phyloP scores from a whole-genome alignment of 2,888 invertebrate species.

The Lepidochitona cinerea region DNA sequence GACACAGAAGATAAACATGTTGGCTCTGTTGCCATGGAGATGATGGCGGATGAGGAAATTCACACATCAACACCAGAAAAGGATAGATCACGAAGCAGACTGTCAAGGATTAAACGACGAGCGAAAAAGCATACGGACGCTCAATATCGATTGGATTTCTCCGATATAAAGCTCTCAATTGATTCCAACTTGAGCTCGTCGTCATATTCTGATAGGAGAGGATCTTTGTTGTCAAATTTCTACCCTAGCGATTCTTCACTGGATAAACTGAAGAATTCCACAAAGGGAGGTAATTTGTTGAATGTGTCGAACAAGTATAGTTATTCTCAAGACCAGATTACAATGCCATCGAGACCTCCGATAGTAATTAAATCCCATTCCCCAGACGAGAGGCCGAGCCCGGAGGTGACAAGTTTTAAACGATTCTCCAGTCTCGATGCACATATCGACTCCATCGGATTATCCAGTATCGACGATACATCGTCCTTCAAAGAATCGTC shows the following conservation, averaged over 20 bases:
- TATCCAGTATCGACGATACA: conserved; percentile 63
- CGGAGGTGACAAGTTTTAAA: not conserved
- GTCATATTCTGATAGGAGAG: not conserved
- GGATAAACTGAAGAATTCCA: not conserved
- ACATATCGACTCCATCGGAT: conserved; percentile 30
- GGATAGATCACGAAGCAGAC: not conserved
- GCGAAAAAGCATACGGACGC: not conserved
- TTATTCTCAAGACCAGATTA: not conserved
- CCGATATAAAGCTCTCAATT: conserved; percentile 23
- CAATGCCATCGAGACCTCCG: not conserved
- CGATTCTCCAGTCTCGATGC: not conserved
- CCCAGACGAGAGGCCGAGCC: not conserved
- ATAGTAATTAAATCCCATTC: not conserved
- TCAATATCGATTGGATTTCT: conserved; percentile 56
- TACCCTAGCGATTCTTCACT: not conserved
- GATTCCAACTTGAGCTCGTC: not conserved
- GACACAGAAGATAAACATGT: not conserved
- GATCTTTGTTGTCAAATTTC: not conserved
- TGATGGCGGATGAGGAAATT: too few species aligned
- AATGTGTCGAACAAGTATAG: not conserved
- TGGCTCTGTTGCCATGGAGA: too few species aligned
- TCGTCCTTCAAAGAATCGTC: conserved; percentile 23
- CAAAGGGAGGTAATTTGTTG: not conserved
- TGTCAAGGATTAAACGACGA: not conserved
- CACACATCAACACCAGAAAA: not conserved